Evolutionary conservation across 1,140 invertebrate species (phyloP).

Genomic region (Megalonaias nervosa): DNA sequence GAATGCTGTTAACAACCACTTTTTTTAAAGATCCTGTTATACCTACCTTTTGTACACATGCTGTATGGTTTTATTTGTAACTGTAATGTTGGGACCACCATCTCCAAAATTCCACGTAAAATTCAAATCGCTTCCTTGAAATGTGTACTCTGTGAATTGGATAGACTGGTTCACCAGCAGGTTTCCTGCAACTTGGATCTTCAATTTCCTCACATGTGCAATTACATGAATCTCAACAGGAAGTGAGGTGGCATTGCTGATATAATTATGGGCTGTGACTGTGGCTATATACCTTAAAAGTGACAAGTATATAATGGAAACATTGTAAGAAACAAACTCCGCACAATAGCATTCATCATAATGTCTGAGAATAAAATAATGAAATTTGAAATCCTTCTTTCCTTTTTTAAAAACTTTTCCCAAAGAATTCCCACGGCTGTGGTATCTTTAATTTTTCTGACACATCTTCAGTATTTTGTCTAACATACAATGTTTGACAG

Average conservation of each 20-base stretch:
- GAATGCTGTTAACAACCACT: too few species aligned
- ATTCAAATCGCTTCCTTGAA: constrained; percentile 37
- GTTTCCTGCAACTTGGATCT: constrained; percentile 22
- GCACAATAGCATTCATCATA: too few species aligned
- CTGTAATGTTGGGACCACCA: constrained; percentile 3
- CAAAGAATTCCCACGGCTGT: too few species aligned
- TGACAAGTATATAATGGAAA: not conserved
- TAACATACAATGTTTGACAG: too few species aligned
- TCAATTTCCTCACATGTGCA: constrained; percentile 5
- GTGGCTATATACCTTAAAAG: constrained; percentile 30
- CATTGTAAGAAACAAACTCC: not conserved
- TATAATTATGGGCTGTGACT: constrained; percentile 38
- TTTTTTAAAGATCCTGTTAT: too few species aligned
- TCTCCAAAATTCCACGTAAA: constrained; percentile 51
- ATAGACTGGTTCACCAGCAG: constrained; percentile 31
- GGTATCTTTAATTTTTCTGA: too few species aligned
- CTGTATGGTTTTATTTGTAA: too few species aligned
- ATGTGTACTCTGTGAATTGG: constrained; percentile 33
- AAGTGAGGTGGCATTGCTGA: constrained; percentile 34
- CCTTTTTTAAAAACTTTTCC: too few species aligned
- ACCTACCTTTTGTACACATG: too few species aligned
- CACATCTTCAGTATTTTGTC: too few species aligned
- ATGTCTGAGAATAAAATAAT: too few species aligned
- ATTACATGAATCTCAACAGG: constrained; percentile 32
- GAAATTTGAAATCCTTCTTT: too few species aligned